Base-by-base conservation (phyloP, 2,888 invertebrate species). In the Antheraea yamamai region DNA sequence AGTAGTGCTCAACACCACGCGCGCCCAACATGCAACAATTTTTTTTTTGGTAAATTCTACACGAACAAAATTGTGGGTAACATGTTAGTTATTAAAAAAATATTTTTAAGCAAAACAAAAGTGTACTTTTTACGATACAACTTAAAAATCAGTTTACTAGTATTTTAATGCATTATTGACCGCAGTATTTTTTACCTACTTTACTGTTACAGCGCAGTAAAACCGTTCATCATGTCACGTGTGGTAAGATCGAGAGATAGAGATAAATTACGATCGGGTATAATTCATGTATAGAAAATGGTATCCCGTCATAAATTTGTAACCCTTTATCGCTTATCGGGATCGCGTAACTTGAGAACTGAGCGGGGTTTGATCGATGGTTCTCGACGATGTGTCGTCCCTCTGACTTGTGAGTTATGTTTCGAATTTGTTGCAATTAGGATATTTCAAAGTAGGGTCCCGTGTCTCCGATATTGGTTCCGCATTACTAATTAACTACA, bases 221-320 rank as follows among this genome's bases (percentile, higher is more conserved):
- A 39, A 39, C 39, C 70, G 39, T 70, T 80, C 77, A 78, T 74
- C 76, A 83, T 81, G 87, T 84, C 87, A 86, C 86, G 84, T 85
- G 87, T 84, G 84, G 85, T 85, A 81, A 88, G 88, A 89, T 89
- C 76, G 79, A 83, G 79, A 82, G 89, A 90, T 89, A 90, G 86
- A 84, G 83, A 83, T 84, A 85, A 84, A 83, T 83, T 84, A 84
- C 83, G 39, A 10, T 39, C 39, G 39, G 18, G n/a, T n/a, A 70
- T 70, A 70, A 70, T 70, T 70, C 70, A 70, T 70, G 79, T 80
- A 81, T 82, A 84, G 82, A 82, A 86, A 85, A 83, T 81, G 47
- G 84, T 87, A 82, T 75, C 85, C 82, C 84, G 84, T 88, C 89
- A 89, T 92, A 91, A 91, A 93, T 93, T 88, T 88, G 89, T 89